Conservation (phyloP, 2,797 vertebrate genomes). For the Hyperoplus lanceolatus region DNA sequence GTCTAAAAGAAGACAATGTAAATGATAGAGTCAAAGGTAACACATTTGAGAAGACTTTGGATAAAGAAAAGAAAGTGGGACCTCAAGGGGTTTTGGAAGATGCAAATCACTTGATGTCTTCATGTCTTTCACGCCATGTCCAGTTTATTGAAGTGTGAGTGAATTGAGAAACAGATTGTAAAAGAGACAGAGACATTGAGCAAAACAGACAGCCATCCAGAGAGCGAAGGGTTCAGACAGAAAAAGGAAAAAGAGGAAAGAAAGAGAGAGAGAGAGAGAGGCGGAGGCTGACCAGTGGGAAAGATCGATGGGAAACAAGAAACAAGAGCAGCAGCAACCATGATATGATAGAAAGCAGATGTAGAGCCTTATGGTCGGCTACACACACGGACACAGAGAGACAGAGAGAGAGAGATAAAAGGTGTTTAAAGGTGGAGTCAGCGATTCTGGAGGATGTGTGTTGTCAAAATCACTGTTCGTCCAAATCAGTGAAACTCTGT, state of each 20-base stretch:
- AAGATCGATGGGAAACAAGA: conserved; percentile 82
- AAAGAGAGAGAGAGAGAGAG: conserved; percentile 42
- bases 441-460: no score
- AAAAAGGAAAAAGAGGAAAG: conserved; percentile 22
- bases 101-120: neutral
- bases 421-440: no score
- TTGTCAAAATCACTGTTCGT: no score
- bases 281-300: conserved; percentile 65
- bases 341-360: conserved; percentile 85
- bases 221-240: conserved; percentile 52
- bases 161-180: conserved; percentile 26
- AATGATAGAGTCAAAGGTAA: neutral
- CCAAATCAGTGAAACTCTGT: no score
- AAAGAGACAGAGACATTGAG: conserved; percentile 27
- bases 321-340: conserved; percentile 72
- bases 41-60: neutral
- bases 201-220: conserved; percentile 46
- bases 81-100: neutral
- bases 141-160: conserved; percentile 6
- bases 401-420: conserved; percentile 11
- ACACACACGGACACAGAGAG: conserved; percentile 28
- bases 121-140: neutral
- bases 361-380: conserved; percentile 49
- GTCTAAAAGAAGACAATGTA: neutral
- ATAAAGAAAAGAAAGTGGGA: neutral